Base-by-base conservation (phyloP, 2,888 invertebrate species). In the Anodontia alba region DNA sequence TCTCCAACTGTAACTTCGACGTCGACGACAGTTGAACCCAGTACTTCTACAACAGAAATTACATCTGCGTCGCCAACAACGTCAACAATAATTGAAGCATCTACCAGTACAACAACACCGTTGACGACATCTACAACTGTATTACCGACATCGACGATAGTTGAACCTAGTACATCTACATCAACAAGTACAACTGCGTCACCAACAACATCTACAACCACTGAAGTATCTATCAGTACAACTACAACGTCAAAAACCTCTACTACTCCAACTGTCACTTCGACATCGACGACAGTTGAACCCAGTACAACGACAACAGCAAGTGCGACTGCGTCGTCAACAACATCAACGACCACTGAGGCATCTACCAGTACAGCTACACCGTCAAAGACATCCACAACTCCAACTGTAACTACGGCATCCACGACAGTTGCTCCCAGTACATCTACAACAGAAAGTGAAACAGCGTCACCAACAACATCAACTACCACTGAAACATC, bases 161-260 rank as follows among this genome's bases (percentile, higher is more conserved):
- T n/a, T n/a, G n/a, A n/a, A n/a, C n/a, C 38, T 38, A 38, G 7
- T 8, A 38, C 38, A 38, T 12, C 38, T 8, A 38, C 38, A 38
- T 8, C 38, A 12, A 8, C 38, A 38, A 8, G 73, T 1, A 72
- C 81, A 29, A 42, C 78, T 26, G 66, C 72, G 7, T 33, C 81
- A 43, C 29, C 72, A 15, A 75, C 81, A 3, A 81, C 81, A 29
- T 69, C 81, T 8, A 5, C 76, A 17, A 67, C 82, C 2, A 76
- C 78, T 68, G 68, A 75, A 1, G 33, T 76, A 38, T 62, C 80
- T 0, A 57, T 78, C 15, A 43, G 74, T 7, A 62, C 84, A 15
- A 74, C 75, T 1, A 71, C 84, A 2, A 73, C 84, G 15, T 75
- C 80, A n/a, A 49, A 76, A 23, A 66, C 84, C 0, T 66, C 84